phyloP scores from a whole-genome alignment of 2,888 invertebrate genomes.

The Bombyx huttoni region DNA sequence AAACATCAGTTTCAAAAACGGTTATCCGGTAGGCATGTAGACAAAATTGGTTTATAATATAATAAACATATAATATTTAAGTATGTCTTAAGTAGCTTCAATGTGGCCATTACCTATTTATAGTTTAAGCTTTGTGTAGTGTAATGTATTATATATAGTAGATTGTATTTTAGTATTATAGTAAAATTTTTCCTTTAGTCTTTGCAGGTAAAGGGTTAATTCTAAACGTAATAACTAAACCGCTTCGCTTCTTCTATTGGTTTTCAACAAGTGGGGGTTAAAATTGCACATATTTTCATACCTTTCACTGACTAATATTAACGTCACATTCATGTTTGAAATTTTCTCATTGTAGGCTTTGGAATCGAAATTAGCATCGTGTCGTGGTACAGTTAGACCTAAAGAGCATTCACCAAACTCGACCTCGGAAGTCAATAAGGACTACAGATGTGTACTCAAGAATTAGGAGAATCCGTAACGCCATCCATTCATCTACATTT shows the following conservation, averaged over 20 bases:
- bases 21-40: no score
- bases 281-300: slow-evolving; percentile 25
- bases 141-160: no score
- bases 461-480: slow-evolving; percentile 36
- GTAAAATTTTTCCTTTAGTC: neutral
- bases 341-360: slow-evolving; percentile 76
- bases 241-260: neutral
- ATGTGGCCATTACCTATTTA: no score
- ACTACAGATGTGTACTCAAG: slow-evolving; percentile 73
- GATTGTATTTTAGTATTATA: no score
- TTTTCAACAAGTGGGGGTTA: slow-evolving; percentile 23
- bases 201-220: neutral
- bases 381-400: slow-evolving; percentile 73
- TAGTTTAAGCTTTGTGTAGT: no score
- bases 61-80: no score
- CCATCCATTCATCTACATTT: slow-evolving; percentile 14
- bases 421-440: slow-evolving; percentile 65
- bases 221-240: slow-evolving; percentile 4
- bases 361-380: slow-evolving; percentile 79
- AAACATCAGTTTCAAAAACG: no score
- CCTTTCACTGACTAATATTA: slow-evolving; percentile 54
- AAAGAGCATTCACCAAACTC: slow-evolving; percentile 67
- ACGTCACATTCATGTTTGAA: slow-evolving; percentile 59
- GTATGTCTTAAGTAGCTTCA: no score
- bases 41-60: no score